phyloP scores from a whole-genome alignment of 2,113 vertebrate genomes.

The Cyanoliseus patagonus region DNA sequence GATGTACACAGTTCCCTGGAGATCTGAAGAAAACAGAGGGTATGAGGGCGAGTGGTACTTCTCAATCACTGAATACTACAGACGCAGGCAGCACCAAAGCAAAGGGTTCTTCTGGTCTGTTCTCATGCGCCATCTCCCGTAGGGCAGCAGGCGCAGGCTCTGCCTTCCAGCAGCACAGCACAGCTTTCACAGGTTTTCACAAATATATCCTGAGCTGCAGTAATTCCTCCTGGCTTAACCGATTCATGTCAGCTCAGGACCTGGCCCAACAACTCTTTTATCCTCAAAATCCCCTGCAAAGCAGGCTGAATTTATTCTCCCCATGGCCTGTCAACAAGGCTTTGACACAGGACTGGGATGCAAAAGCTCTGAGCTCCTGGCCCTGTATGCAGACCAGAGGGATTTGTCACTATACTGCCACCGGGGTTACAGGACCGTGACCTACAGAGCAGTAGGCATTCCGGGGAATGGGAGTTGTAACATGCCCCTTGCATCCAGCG shows the following conservation, averaged over 20 bases:
- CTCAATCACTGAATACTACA: background rate
- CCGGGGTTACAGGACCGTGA: background rate
- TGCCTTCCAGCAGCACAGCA: background rate
- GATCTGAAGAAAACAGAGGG: conserved; percentile 68
- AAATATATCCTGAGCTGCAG: background rate
- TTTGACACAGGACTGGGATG: background rate
- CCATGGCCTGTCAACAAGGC: background rate
- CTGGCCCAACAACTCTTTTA: background rate
- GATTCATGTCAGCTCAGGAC: background rate
- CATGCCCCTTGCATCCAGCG: background rate
- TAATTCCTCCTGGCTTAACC: background rate
- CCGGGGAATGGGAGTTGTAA: background rate
- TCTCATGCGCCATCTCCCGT: background rate
- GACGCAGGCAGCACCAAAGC: background rate
- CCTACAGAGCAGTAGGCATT: background rate
- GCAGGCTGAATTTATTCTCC: background rate
- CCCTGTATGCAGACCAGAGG: background rate
- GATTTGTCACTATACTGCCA: background rate
- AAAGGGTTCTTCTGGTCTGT: background rate
- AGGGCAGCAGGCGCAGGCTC: background rate
- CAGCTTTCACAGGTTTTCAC: background rate
- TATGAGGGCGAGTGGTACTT: background rate
- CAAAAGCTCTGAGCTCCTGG: background rate
- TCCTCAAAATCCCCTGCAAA: background rate
- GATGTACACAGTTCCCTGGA: conserved; percentile 86